These are phyloP conservation scores for Cassiopea xamachana DNA, from an alignment of 30 jellyfish, hydroid and myxozoan species.

Conservation along the genomic window DNA sequence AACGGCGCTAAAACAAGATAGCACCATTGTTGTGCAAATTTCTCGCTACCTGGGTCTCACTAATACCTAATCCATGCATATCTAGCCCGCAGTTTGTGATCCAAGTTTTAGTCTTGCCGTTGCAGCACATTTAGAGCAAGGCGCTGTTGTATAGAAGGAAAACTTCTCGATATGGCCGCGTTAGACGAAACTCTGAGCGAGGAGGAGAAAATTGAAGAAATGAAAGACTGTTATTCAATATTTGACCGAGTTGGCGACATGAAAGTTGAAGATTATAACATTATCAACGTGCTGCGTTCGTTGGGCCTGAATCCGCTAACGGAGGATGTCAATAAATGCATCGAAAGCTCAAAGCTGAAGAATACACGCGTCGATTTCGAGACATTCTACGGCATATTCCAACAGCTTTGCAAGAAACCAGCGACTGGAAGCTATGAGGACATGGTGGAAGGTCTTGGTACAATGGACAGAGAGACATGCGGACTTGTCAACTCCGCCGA, in stretches of 20 bases:
- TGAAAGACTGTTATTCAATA: constrained; percentile 89
- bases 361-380: constrained; percentile 91
- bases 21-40: background rate
- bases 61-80: background rate
- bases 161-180: background rate
- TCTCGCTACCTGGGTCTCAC: background rate
- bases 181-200: constrained; percentile 17
- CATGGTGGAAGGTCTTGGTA: constrained; percentile 91
- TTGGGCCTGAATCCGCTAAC: constrained; percentile 92
- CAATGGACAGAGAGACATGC: constrained; percentile 90
- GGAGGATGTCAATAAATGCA: constrained; percentile 84
- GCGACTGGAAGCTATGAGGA: constrained; percentile 85
- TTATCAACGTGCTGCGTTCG: constrained; percentile 92
- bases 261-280: constrained; percentile 61
- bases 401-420: constrained; percentile 72
- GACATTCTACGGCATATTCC: constrained; percentile 84
- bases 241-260: constrained; percentile 93
- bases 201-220: constrained; percentile 92
- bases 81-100: background rate
- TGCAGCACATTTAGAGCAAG: background rate
- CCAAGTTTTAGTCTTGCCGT: background rate
- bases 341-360: constrained; percentile 73
- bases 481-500: constrained; percentile 92
- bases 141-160: background rate
- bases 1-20: background rate